Evolutionary conservation across 2,888 invertebrate genomes (phyloP), one percentile per base, ranked within the genome.

Genomic region (Biston stratarius): DNA sequence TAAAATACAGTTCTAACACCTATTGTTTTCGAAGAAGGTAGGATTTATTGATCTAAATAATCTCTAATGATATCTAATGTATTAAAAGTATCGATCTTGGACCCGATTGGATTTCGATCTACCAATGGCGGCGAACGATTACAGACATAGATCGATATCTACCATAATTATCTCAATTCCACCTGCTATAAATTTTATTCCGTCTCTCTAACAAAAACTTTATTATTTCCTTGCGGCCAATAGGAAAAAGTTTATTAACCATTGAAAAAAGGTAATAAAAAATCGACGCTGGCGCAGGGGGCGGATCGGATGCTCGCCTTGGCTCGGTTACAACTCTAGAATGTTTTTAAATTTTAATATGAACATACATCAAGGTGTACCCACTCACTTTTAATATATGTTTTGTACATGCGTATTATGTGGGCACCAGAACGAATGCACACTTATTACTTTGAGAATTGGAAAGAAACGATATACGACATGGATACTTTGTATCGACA

Each of bases 141-240:
- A 49, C 61, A 74, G 67, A 78, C 76, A 80, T 70, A 76, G 71
- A 83, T 86, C 85, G 83, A 88, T 86, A 79, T 70, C 74, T 78
- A 79, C 77, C 75, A 83, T 75, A 84, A 82, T 83, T 83, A 83
- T 65, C 82, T 79, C 73, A 75, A 84, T 84, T 85, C 80, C 88
- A 88, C 87, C 88, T 88, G 89, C 91, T 91, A 93, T 92, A 92
- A 92, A 94, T 93, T 91, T 90, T 85, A 92, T 89, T 88, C 78
- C 74, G 75, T 79, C 77, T 77, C 77, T 77, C 76, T 64, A 78
- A 86, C 82, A 87, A 88, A 88, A 84, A 78, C 65, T 61, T 87
- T 83, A 88, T 89, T 90, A 91, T 92, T 89, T 81, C 86, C 86
- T 86, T 80, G 79, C 81, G 84, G 85, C 92, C 92, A 92, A 93